Percentiles rank a stretch among this genome's conserved stretches.
These are phyloP conservation scores for Stegana nigrithorax DNA, from an alignment of 2,888 invertebrate genomes.

Conservation along the genomic window DNA sequence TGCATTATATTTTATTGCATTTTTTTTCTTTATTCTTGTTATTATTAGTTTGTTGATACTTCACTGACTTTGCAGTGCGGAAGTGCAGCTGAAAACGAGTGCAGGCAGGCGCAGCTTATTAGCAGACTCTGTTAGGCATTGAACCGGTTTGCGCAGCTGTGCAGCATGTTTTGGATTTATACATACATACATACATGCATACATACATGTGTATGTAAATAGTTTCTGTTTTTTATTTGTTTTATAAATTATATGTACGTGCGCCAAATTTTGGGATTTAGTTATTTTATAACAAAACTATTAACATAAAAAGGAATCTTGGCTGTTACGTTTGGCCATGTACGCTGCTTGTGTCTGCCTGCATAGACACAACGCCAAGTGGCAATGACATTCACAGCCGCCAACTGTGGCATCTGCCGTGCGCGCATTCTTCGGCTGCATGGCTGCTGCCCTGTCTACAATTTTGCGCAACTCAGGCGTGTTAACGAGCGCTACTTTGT, in stretches of 20 bases:
- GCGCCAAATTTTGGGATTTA: too few species aligned
- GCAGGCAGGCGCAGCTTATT: too few species aligned
- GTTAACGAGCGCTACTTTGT: slow-evolving; percentile 16
- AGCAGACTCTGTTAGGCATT: too few species aligned
- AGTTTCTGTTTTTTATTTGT: slow-evolving; percentile 21
- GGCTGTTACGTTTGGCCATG: slow-evolving; percentile 21
- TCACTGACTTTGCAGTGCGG: not conserved
- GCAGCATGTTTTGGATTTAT: too few species aligned
- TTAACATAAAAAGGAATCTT: too few species aligned
- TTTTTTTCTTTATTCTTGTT: slow-evolving; percentile 11
- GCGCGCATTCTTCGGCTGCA: not conserved
- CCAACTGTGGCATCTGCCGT: too few species aligned
- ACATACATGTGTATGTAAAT: too few species aligned
- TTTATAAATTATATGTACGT: too few species aligned
- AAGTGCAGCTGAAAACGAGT: not conserved
- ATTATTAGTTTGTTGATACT: not conserved
- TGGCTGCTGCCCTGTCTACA: not conserved
- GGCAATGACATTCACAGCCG: slow-evolving; percentile 13
- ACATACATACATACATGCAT: too few species aligned
- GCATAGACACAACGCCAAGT: slow-evolving; percentile 29
- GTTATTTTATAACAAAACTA: too few species aligned
- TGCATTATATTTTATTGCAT: not conserved
- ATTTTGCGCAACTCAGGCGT: not conserved
- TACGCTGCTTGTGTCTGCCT: slow-evolving; percentile 26
- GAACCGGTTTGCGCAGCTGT: too few species aligned